Base-by-base conservation (phyloP, 2,888 invertebrate species). In the Lepidochrysops patricia region DNA sequence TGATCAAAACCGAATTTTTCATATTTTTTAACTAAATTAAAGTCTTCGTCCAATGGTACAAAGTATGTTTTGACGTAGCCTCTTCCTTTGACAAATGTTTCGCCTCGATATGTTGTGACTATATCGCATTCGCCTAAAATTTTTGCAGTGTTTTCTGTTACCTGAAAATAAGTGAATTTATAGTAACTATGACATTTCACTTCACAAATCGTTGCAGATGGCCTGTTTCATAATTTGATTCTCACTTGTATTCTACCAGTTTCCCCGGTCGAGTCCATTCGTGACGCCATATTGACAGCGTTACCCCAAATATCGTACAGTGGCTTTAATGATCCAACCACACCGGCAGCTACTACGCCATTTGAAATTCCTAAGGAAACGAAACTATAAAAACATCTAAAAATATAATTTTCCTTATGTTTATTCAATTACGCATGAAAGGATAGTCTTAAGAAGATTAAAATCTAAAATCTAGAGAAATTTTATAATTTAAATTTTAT, bases 221-320 rank as follows among this genome's bases (percentile, higher is more conserved):
- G n/a, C n/a, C n/a, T n/a, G n/a, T n/a, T n/a, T n/a, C n/a, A n/a
- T n/a, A n/a, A n/a, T n/a, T 0, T 19, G 5, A 23, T 12, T 57
- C 58, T 60, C 72, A 94, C 94, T 84, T 96, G 96, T 70, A 96
- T 95, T 77, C 91, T 91, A 48, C 95, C 94, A 1, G 93, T 90
- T 65, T 93, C 89, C 5, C 98, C 98, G 1, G 96, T 96, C 0
- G 96, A 96, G 74, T 98, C 98, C 97, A 98, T 97, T 71, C 98
- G 91, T 0, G 97, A 97, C 2, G 98, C 97, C 92, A 98, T 95
- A 81, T 98, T 98, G 0, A 98, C 98, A 0, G 98, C 95, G 80
- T 98, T 96, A 0, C 98, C 98, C 98, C 98, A 98, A 72, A 98
- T 97, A 77, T 98, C 98, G 78, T 98, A 98, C 52, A 97, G 91